Evolutionary conservation across 2,888 invertebrate genomes (phyloP).

Genomic region (Drosophila cyrtoloma): DNA sequence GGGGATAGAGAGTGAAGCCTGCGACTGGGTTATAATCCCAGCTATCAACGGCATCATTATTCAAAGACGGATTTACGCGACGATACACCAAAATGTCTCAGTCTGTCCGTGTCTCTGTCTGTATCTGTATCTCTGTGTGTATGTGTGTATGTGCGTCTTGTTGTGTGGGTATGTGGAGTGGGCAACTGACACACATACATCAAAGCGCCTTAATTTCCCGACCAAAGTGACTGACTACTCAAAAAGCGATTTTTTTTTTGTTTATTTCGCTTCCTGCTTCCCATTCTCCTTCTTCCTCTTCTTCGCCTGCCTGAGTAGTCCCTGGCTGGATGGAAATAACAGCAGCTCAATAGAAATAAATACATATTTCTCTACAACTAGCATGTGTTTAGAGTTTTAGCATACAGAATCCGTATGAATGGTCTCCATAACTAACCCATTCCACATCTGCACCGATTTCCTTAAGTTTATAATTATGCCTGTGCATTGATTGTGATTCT

Average conservation of each 20-base stretch:
- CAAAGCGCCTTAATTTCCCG: conserved; percentile 68
- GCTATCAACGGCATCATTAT: conserved; percentile 82
- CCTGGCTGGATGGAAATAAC: background rate
- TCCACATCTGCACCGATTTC: background rate
- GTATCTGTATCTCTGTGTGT: conserved; percentile 12
- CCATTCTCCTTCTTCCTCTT: background rate
- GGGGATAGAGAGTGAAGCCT: conserved; percentile 8
- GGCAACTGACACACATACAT: conserved; percentile 65
- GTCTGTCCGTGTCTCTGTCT: conserved; percentile 9
- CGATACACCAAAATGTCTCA: conserved; percentile 54
- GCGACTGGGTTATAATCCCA: conserved; percentile 62
- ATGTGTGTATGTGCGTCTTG: background rate
- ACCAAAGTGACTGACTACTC: conserved; percentile 57
- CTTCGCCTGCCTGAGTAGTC: background rate
- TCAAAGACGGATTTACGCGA: conserved; percentile 77
- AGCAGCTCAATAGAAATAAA: conserved; percentile 18
- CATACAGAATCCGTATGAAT: background rate
- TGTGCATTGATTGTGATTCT: background rate
- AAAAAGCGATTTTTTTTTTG: conserved; percentile 66
- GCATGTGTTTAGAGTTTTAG: background rate
- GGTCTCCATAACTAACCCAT: background rate
- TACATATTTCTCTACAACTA: background rate
- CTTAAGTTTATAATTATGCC: background rate
- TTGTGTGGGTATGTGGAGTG: conserved; percentile 7
- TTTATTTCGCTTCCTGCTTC: background rate